These are phyloP conservation scores for Catharus minimus DNA, from an alignment of 2,113 vertebrate species.

Conservation along the genomic window DNA sequence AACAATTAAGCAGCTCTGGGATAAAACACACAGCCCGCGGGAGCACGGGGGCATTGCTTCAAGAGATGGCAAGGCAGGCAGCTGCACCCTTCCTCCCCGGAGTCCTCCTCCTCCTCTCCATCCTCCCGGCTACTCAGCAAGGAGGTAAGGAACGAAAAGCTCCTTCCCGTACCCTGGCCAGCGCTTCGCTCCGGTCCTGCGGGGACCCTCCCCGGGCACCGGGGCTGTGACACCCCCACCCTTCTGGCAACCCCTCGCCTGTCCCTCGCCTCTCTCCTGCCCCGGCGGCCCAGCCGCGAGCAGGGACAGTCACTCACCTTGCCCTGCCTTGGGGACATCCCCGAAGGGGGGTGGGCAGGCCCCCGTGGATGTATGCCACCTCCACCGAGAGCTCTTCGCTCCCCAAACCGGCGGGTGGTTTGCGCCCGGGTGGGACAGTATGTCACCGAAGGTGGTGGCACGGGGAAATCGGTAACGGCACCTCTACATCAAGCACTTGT, in stretches of 20 bases:
- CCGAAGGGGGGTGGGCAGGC: background rate
- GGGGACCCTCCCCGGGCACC: background rate
- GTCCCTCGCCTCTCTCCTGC: too few relatives aligned
- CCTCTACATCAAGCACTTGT: background rate
- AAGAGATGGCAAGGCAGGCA: conserved; percentile 90
- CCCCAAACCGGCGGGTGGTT: accelerated
- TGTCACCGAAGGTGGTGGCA: background rate
- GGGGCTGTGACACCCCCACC: background rate
- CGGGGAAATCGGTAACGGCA: background rate
- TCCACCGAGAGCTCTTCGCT: background rate
- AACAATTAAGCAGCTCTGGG: conserved; percentile 87
- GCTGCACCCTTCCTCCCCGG: conserved; percentile 80
- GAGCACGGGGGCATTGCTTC: conserved; percentile 86
- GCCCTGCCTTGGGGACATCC: background rate
- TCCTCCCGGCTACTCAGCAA: conserved; percentile 85
- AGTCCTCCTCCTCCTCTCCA: conserved; percentile 79
- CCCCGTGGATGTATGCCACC: background rate
- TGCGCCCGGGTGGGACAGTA: background rate
- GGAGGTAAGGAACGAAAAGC: conserved; percentile 85
- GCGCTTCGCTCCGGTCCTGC: background rate
- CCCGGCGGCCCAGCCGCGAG: background rate
- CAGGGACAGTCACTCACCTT: background rate
- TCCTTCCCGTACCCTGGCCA: background rate
- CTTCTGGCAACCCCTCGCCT: background rate
- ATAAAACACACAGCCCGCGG: conserved; percentile 90